Percentiles rank a stretch among this genome's conserved stretches.
Conservation (phyloP, 2,888 invertebrate species). For the Emmelina monodactyla region DNA sequence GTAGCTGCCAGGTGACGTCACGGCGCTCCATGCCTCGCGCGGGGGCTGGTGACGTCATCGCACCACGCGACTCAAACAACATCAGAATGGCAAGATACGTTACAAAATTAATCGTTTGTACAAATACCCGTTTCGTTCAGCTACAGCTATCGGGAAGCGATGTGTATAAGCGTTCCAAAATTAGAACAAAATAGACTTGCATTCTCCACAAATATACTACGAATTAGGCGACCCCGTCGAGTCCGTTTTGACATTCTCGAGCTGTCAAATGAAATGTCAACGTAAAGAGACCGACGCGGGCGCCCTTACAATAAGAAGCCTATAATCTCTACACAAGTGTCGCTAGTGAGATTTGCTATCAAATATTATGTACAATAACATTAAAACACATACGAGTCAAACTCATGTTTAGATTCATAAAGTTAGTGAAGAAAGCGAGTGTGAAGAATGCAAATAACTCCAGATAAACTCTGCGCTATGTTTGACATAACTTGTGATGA, state of each 20-base stretch:
- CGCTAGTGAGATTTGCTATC: not conserved
- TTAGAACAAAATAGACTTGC: slow-evolving; percentile 20
- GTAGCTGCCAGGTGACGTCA: too few species aligned
- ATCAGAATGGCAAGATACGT: too few species aligned
- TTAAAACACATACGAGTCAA: not conserved
- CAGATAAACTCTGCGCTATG: slow-evolving; percentile 27
- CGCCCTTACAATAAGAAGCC: not conserved
- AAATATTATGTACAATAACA: not conserved
- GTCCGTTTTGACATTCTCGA: not conserved
- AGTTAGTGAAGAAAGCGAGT: not conserved
- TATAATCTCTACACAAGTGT: not conserved
- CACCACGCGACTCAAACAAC: too few species aligned
- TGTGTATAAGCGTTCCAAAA: slow-evolving; percentile 38
- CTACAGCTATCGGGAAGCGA: slow-evolving; percentile 49
- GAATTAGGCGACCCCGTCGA: not conserved
- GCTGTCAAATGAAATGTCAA: not conserved
- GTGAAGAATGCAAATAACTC: slow-evolving; percentile 22
- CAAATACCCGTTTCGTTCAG: slow-evolving; percentile 47
- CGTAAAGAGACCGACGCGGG: not conserved
- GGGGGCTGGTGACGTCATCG: too few species aligned
- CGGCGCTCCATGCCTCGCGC: too few species aligned
- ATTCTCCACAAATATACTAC: not conserved
- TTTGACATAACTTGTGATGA: slow-evolving; percentile 27
- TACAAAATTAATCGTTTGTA: slow-evolving; percentile 21
- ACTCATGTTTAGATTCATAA: not conserved